phyloP scores from a whole-genome alignment of 2,113 vertebrate species.

The Gymnarchus niloticus region DNA sequence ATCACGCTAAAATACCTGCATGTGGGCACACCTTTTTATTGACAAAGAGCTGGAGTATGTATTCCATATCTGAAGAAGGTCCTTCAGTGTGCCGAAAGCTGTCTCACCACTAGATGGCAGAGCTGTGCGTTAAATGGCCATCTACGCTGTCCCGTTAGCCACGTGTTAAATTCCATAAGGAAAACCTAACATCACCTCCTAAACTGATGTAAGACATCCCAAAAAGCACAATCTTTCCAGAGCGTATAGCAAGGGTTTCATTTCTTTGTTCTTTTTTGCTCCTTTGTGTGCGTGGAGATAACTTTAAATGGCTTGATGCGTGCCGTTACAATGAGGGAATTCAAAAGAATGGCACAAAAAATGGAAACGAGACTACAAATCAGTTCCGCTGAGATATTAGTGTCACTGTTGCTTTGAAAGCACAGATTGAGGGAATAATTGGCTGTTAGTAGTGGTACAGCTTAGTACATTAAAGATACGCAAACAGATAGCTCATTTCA shows the following conservation, averaged over 20 bases:
- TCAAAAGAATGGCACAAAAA: neutral
- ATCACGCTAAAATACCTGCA: neutral
- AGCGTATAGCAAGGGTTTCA: neutral
- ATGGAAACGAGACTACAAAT: neutral
- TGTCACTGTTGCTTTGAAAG: constrained; percentile 18
- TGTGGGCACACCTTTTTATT: neutral
- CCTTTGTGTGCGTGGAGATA: neutral
- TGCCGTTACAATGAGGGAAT: neutral
- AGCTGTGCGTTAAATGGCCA: neutral
- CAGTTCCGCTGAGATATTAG: constrained; percentile 7
- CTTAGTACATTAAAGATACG: constrained; percentile 1
- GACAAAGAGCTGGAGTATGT: neutral
- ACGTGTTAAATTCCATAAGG: neutral
- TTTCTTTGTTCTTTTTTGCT: neutral
- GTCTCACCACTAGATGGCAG: constrained; percentile 28
- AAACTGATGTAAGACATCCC: constrained; percentile 4
- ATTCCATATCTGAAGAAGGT: neutral
- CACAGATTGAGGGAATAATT: constrained; percentile 9
- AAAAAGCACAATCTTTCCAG: constrained; percentile 9
- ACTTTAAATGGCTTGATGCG: constrained; percentile 9
- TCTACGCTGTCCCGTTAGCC: neutral
- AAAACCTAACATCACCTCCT: neutral
- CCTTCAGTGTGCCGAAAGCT: neutral
- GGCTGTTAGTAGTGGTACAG: constrained; percentile 8
- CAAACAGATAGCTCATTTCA: neutral